Base-by-base conservation (phyloP, 2,888 invertebrate genomes). In the Carterocephalus palaemon region DNA sequence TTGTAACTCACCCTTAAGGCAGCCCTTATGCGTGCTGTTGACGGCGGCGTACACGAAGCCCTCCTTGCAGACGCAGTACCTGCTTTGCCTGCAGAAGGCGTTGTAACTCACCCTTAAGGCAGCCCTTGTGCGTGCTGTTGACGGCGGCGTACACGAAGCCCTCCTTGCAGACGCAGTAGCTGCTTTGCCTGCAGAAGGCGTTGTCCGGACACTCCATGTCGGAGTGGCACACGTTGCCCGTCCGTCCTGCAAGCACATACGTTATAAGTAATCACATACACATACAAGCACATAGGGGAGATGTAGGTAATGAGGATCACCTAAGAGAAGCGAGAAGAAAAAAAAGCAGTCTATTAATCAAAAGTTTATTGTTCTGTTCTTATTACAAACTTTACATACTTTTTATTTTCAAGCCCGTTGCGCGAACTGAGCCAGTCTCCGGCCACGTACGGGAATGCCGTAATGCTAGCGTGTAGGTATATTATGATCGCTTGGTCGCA, bases 191-290 rank as follows among this genome's bases (percentile, higher is more conserved):
- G 36, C 88, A 88, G 63, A 87, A 86, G 2, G 88, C 88, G 63
- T 88, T 88, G 69, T 88, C 88, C 0, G 88, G 88, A 33, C 88
- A 88, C 28, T 86, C 80, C 64, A 75, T 70, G 49, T 88, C 88
- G 1, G 64, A 69, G 6, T 60, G 54, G 53, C 88, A 88, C 1
- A 80, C 67, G 52, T 87, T 88, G 16, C 83, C 82, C 1, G 85
- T 85, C 16, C 85, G 73, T 34, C 87, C 88, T 88, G 70, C 0
- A 60, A 62, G n/a, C 19, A 26, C 7, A 4, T 3, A 34, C 7
- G 3, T 16, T 15, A 10, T 22, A 1, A n/a, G n/a, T 2, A 20
- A n/a, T 20, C 3, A n/a, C n/a, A n/a, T n/a, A n/a, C n/a, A n/a
- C n/a, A n/a, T n/a, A n/a, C n/a, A n/a, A n/a, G n/a, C n/a, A n/a